These are phyloP conservation scores for Ciona savignyi DNA, from an alignment of 23 tunicate species.

Conservation along the genomic window DNA sequence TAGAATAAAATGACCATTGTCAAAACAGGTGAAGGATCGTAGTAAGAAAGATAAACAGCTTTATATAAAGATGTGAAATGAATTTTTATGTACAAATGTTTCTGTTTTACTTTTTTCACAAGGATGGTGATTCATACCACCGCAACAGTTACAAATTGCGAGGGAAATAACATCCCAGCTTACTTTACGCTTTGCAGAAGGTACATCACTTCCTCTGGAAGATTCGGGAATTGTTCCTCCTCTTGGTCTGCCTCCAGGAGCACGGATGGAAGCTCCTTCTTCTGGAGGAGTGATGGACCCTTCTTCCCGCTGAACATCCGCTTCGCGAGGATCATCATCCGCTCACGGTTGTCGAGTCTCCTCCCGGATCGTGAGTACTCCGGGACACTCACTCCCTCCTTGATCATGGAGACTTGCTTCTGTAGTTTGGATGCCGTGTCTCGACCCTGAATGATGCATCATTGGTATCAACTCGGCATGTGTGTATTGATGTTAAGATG, in stretches of 20 bases:
- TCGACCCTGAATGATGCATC: conserved; percentile 46
- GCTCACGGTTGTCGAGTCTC: conserved; percentile 59
- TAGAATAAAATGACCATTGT: too few relatives aligned
- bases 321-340: conserved; percentile 85
- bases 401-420: conserved; percentile 49
- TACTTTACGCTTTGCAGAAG: conserved; percentile 90
- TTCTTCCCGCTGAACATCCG: conserved; percentile 67
- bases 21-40: too few relatives aligned
- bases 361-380: conserved; percentile 83
- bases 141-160: too few relatives aligned
- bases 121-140: too few relatives aligned
- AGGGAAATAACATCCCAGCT: too few relatives aligned
- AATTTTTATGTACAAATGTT: too few relatives aligned
- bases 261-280: conserved; percentile 77
- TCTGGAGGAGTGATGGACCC: conserved; percentile 47
- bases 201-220: conserved; percentile 88
- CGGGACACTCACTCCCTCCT: conserved; percentile 62
- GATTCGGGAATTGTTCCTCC: conserved; percentile 45
- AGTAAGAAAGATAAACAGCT: too few relatives aligned
- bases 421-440: conserved; percentile 68
- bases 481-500: too few relatives aligned
- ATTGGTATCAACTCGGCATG: not conserved
- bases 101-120: too few relatives aligned
- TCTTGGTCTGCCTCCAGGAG: conserved; percentile 71
- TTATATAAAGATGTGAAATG: too few relatives aligned